Evolutionary conservation across 2,797 vertebrate species (phyloP), one percentile per base, ranked within the genome.

Genomic region (Coreius guichenoti): DNA sequence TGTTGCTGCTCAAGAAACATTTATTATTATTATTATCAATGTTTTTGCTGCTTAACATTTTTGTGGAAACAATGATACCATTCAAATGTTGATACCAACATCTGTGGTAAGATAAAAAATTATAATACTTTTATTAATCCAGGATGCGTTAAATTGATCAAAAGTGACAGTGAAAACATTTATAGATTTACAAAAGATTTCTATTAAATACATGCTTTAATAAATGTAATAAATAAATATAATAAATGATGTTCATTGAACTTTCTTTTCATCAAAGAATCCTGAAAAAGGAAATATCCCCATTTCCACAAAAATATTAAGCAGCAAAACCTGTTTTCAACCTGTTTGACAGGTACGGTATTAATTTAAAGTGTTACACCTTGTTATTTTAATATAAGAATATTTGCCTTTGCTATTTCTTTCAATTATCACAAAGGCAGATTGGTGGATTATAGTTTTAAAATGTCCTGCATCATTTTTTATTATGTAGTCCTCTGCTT

Each of bases 401-500:
- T 29, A 56, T 70, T 81, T 70, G 45, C 51, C 17, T 80, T 49
- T 17, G 23, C 21, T n/a, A 8, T 72, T 21, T 6, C 8, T 49
- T 65, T 31, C 26, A 49, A 39, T 77, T 78, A 31, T 72, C 76
- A 72, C 65, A 58, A n/a, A 61, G 23, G 49, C n/a, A 58, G 47
- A 45, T 17, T 68, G 68, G 23, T 73, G 39, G 23, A 54, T 72
- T 81, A 51, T 56, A 51, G 69, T 79, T 47, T n/a, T 33, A 76
- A 81, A 75, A n/a, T 56, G 26, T 56, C 11, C 17, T 39, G 61
- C n/a, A 43, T 33, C 13, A 77, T 72, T 86, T 75, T 74, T 63
- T 56, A 67, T 68, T 86, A 12, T 84, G 81, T 82, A 80, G 75
- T 47, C 21, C 49, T 26, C 31, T 75, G 74, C n/a, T 69, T 81